Evolutionary conservation across 2,113 vertebrate genomes (phyloP), one percentile per base, ranked within the genome.

Genomic region (Hypomesus transpacificus): DNA sequence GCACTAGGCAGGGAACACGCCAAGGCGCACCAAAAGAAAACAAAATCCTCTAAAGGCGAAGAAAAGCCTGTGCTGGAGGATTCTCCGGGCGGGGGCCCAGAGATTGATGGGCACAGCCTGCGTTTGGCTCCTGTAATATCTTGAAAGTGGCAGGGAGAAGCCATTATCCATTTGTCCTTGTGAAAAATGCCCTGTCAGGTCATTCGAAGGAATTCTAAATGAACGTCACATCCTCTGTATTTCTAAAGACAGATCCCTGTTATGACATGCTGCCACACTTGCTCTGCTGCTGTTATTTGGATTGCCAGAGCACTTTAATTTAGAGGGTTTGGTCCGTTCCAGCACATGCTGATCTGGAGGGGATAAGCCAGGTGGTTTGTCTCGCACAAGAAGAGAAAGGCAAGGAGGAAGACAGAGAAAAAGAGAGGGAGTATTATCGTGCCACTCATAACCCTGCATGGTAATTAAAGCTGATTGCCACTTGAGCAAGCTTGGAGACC

Each of bases 91-190:
- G 74, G 66, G 71, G 71, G 80, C 7, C 76, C 74, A 69, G 76
- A 87, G 86, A 89, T 86, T 85, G 86, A 90, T 89, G 84, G 73
- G 83, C 71, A 52, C 70, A 74, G 82, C 82, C 81, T 79, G 68
- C 77, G 61, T 69, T 75, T 83, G 76, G 74, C 71, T 78, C 78
- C 64, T 87, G 87, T 88, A 89, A 90, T 90, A 87, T 85, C 82
- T 87, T 89, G 85, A 86, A 88, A 86, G 80, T 88, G 87, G 86
- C 87, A 89, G 82, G 73, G 81, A 75, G 68, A 86, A 82, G 82
- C 84, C 85, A 88, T 86, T 84, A 84, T 79, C 83, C 81, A 87
- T 89, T 89, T 82, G 80, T 88, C 84, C 87, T 85, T 72, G 67
- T 82, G 84, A 83, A 79, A 80, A 84, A 85, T 82, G 82, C 67